Conservation (phyloP, 2,113 vertebrate species). For the Labeo rohita region DNA sequence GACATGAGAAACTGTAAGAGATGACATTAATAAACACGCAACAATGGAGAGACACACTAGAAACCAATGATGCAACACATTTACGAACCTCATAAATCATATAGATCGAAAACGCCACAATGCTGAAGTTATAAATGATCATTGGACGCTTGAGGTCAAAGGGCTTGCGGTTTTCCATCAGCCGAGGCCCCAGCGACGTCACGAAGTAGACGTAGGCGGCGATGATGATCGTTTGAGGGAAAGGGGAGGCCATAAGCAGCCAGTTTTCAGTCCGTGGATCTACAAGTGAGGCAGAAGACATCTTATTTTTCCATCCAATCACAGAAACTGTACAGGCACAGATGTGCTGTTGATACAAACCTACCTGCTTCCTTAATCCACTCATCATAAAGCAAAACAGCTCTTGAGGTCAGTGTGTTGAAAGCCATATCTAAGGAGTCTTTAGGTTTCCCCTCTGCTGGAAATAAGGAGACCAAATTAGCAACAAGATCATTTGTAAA, state of each 20-base stretch:
- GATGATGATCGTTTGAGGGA: constrained; percentile 83
- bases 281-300: constrained; percentile 43
- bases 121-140: constrained; percentile 81
- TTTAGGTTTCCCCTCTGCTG: neutral
- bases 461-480: neutral
- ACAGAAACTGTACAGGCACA: neutral
- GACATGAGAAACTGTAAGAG: constrained; percentile 89
- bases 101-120: constrained; percentile 84
- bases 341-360: constrained; percentile 52
- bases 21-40: constrained; percentile 24
- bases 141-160: constrained; percentile 84
- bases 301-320: neutral
- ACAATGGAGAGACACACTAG: neutral
- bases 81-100: constrained; percentile 85
- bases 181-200: constrained; percentile 80
- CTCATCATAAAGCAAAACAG: constrained; percentile 79
- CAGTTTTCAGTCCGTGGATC: constrained; percentile 84
- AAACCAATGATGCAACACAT: neutral
- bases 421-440: constrained; percentile 76
- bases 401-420: constrained; percentile 80
- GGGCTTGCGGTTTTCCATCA: constrained; percentile 89
- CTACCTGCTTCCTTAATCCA: constrained; percentile 86
- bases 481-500: neutral
- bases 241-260: constrained; percentile 85
- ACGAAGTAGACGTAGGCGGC: constrained; percentile 85